These are phyloP conservation scores for Rhineura floridana DNA, from an alignment of 2,113 vertebrate genomes.

Conservation along the genomic window DNA sequence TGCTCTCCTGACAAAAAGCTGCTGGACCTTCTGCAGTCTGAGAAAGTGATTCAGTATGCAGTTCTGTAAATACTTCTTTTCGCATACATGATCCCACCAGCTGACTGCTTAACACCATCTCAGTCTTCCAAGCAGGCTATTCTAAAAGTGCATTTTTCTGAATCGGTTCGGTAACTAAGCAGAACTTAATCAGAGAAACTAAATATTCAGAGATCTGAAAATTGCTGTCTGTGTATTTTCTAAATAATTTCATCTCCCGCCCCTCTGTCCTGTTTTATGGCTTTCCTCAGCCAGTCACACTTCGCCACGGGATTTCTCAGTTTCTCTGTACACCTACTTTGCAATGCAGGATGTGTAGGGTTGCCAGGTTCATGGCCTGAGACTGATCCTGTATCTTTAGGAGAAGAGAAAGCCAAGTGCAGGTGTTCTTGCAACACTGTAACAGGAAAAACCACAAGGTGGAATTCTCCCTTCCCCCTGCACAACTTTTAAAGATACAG, in stretches of 20 bases:
- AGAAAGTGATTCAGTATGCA: no score
- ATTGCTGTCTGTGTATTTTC: background rate
- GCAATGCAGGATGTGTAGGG: background rate
- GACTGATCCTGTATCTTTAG: no score
- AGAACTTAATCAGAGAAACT: background rate
- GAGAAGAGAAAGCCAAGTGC: no score
- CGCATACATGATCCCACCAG: background rate
- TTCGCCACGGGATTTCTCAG: background rate
- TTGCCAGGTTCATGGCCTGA: no score
- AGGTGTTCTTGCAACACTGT: no score
- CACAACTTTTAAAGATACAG: no score
- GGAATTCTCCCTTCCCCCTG: no score
- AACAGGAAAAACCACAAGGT: no score
- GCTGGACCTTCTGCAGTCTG: no score
- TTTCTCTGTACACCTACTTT: fast-evolving
- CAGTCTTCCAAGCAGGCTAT: background rate
- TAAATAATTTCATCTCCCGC: background rate
- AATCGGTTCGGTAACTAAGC: background rate
- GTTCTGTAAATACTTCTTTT: background rate
- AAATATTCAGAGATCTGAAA: background rate
- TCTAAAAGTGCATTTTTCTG: background rate
- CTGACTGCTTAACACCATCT: background rate
- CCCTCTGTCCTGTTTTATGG: background rate
- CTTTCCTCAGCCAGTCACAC: background rate
- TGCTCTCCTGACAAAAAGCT: no score